Evolutionary conservation across 2,113 vertebrate species (phyloP).

Genomic region (Formicarius rufipectus): DNA sequence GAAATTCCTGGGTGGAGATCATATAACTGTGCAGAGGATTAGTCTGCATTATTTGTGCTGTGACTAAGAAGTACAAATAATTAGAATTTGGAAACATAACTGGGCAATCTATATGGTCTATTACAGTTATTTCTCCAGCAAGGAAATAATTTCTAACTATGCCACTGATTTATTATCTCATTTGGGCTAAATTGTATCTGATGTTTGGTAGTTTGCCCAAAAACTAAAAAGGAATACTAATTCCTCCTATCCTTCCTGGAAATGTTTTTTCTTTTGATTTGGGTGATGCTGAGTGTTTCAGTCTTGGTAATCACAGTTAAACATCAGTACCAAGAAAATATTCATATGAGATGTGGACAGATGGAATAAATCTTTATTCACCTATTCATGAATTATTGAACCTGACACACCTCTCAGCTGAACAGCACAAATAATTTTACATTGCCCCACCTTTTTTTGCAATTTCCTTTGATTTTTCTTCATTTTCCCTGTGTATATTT

Average conservation of each 20-base stretch:
- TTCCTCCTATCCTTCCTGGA: neutral
- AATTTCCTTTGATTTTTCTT: neutral
- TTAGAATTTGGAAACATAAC: neutral
- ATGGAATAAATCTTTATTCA: neutral
- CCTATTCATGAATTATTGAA: neutral
- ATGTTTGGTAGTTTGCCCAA: neutral
- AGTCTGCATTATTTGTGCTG: neutral
- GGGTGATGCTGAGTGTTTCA: neutral
- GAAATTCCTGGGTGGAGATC: neutral
- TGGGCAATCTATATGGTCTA: neutral
- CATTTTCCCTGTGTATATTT: neutral
- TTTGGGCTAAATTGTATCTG: neutral
- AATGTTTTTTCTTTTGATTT: neutral
- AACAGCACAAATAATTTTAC: neutral
- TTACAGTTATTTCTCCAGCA: neutral
- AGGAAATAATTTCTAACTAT: neutral
- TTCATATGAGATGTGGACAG: neutral
- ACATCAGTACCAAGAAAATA: neutral
- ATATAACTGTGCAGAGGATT: neutral
- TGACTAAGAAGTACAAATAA: neutral
- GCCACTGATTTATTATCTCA: neutral
- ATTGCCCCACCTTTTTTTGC: neutral
- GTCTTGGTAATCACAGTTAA: neutral
- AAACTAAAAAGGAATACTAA: neutral
- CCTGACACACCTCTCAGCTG: neutral